Evolutionary conservation across 2,113 vertebrate species (phyloP).

Genomic region (Orthonyx spaldingii): DNA sequence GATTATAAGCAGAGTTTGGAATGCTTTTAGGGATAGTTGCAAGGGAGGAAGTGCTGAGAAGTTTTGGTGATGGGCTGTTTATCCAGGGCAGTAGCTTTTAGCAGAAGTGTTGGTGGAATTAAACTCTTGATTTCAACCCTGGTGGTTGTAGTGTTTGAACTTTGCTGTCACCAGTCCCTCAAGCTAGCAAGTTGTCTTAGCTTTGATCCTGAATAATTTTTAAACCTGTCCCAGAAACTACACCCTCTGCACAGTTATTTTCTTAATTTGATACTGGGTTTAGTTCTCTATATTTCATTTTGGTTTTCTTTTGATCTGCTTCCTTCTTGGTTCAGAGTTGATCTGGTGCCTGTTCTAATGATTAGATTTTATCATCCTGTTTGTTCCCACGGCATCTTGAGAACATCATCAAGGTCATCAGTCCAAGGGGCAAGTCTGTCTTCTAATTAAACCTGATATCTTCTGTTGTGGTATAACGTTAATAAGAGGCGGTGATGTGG

Average conservation of each 20-base stretch:
- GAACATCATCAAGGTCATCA: neutral
- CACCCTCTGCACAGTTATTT: neutral
- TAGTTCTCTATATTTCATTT: neutral
- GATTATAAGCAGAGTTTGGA: neutral
- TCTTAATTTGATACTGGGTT: neutral
- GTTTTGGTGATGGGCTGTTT: neutral
- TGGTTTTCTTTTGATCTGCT: conserved; percentile 1
- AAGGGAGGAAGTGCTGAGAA: neutral
- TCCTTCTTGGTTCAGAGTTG: neutral
- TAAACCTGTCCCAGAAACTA: neutral
- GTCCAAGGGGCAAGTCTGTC: neutral
- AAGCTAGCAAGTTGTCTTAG: neutral
- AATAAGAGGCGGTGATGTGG: neutral
- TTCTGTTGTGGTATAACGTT: neutral
- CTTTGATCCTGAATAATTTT: conserved; percentile 4
- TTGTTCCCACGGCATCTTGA: conserved; percentile 1
- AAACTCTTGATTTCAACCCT: neutral
- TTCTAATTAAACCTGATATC: neutral
- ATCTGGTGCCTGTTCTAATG: neutral
- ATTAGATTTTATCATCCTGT: conserved; percentile 23
- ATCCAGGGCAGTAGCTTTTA: neutral
- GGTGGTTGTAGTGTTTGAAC: neutral
- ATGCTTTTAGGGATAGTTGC: neutral
- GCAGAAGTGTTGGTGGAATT: neutral
- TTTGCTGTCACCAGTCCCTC: neutral